Percentiles rank a stretch among this genome's conserved stretches.
Conservation (phyloP, 2,888 invertebrate species). For the Adineta ricciae region DNA sequence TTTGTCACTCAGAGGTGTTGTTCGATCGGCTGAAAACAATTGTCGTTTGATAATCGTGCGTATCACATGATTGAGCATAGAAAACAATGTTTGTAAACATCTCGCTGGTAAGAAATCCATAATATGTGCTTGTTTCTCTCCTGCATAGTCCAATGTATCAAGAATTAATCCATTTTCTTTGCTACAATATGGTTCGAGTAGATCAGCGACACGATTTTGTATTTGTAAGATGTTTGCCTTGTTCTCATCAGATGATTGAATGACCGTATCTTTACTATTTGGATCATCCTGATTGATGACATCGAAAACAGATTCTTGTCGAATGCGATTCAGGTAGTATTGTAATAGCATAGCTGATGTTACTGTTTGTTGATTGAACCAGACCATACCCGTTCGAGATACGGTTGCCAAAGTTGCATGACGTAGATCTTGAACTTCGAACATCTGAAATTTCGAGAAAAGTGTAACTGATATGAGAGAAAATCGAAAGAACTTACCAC, state of each 20-base stretch:
- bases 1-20: slow-evolving; percentile 59
- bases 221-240: slow-evolving; percentile 13
- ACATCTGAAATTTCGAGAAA: slow-evolving; percentile 48
- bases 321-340: slow-evolving; percentile 75
- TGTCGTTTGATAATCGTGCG: slow-evolving; percentile 66
- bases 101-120: slow-evolving; percentile 97
- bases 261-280: slow-evolving; percentile 13
- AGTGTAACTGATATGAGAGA: background rate
- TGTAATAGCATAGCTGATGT: slow-evolving; percentile 75
- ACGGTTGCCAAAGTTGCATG: slow-evolving; percentile 97
- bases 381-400: slow-evolving; percentile 98
- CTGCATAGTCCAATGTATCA: slow-evolving; percentile 78
- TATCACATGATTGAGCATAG: slow-evolving; percentile 86
- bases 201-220: slow-evolving; percentile 54
- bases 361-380: slow-evolving; percentile 89
- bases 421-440: slow-evolving; percentile 80
- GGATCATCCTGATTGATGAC: background rate
- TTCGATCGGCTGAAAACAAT: background rate
- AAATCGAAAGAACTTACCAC: slow-evolving; percentile 40
- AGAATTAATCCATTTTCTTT: slow-evolving; percentile 79
- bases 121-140: slow-evolving; percentile 65
- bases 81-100: slow-evolving; percentile 86
- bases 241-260: background rate
- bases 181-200: slow-evolving; percentile 76
- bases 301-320: slow-evolving; percentile 51